Evolutionary conservation across 2,797 vertebrate species (phyloP).

Genomic region (Sebastes dallii): DNA sequence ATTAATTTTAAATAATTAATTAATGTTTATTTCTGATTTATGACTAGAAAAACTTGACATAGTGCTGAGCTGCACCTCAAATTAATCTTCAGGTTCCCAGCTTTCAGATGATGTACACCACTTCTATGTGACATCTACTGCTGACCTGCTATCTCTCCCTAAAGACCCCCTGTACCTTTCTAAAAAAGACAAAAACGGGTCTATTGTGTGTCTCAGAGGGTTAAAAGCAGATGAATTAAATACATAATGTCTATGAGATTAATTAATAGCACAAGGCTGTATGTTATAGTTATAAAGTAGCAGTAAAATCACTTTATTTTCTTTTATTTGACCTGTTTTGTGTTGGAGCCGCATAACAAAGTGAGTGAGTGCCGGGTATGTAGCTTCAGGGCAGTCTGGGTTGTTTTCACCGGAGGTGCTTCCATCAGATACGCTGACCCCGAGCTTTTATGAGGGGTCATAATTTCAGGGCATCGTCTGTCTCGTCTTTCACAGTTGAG

Average conservation of each 20-base stretch:
- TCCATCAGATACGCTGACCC: slow-evolving; percentile 17
- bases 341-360: neutral
- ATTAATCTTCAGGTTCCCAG: no score
- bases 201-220: no score
- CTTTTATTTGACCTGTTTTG: neutral
- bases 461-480: slow-evolving; percentile 13
- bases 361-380: neutral
- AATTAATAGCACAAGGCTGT: neutral
- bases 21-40: no score
- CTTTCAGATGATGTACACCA: no score
- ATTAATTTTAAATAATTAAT: no score
- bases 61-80: no score
- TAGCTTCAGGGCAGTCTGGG: slow-evolving; percentile 1
- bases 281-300: neutral
- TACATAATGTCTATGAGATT: neutral
- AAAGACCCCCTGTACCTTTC: accelerated
- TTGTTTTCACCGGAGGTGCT: slow-evolving; percentile 5
- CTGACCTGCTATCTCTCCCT: no score
- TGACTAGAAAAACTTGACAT: no score
- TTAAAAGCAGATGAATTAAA: neutral
- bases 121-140: no score
- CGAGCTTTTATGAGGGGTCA: slow-evolving; percentile 29
- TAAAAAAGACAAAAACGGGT: no score
- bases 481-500: slow-evolving; percentile 9
- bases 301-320: neutral